Evolutionary conservation across 2,113 vertebrate species (phyloP).

Genomic region (Reinhardtius hippoglossoides): DNA sequence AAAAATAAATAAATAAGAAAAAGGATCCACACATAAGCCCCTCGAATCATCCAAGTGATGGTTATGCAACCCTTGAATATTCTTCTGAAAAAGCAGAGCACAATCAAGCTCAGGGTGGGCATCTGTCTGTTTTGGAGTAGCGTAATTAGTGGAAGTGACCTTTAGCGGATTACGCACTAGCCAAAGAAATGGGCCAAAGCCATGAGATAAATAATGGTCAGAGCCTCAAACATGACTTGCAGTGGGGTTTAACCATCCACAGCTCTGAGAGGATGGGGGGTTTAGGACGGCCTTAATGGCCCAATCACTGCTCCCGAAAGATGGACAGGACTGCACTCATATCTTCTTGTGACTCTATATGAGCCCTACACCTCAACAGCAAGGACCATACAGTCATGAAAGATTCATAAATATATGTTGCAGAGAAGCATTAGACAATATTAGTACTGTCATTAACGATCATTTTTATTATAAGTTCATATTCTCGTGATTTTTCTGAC

Average conservation of each 20-base stretch:
- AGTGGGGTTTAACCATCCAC: conserved; percentile 27
- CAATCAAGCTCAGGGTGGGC: conserved; percentile 61
- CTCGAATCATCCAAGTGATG: conserved; percentile 46
- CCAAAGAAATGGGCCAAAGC: conserved; percentile 71
- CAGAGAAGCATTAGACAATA: neutral
- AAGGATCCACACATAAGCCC: conserved; percentile 4
- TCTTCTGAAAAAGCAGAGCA: conserved; percentile 53
- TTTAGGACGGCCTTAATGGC: conserved; percentile 23
- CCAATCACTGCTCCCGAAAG: conserved; percentile 23
- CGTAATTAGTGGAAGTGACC: conserved; percentile 78
- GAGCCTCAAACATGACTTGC: conserved; percentile 38
- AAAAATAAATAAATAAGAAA: conserved; percentile 24
- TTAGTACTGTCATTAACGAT: too few relatives aligned
- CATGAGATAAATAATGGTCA: conserved; percentile 60
- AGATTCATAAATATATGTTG: neutral
- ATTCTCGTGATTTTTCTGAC: too few relatives aligned
- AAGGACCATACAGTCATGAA: neutral
- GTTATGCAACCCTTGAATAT: conserved; percentile 59
- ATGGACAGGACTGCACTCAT: neutral
- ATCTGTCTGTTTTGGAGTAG: conserved; percentile 70
- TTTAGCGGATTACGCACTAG: conserved; percentile 70
- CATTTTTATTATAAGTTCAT: too few relatives aligned
- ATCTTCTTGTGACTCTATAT: conserved; percentile 5
- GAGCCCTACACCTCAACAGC: conserved; percentile 4
- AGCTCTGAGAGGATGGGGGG: neutral